phyloP scores from a whole-genome alignment of 2,113 vertebrate species.

The Pipra filicauda region DNA sequence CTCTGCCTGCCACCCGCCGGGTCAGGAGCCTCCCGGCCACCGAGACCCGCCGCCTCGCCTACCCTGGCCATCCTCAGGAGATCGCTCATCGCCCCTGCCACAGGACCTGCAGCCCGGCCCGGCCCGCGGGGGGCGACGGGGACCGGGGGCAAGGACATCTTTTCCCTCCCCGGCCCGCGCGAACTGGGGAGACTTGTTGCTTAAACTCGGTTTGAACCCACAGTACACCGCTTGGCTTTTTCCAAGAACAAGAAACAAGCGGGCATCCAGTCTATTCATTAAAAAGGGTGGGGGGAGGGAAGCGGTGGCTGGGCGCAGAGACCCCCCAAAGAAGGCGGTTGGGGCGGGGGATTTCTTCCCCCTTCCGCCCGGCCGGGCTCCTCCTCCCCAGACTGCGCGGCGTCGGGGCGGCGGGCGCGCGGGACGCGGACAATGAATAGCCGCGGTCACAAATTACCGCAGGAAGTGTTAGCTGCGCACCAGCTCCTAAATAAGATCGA shows the following conservation, averaged over 20 bases:
- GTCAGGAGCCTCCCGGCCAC: background rate
- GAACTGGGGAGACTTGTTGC: background rate
- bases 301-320: background rate
- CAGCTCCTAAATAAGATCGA: slow-evolving; percentile 57
- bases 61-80: background rate
- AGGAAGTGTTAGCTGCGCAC: slow-evolving; percentile 64
- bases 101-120: background rate
- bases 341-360: slow-evolving; percentile 23
- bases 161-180: background rate
- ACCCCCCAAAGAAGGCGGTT: slow-evolving; percentile 58
- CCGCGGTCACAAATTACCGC: slow-evolving; percentile 65
- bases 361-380: slow-evolving; percentile 41
- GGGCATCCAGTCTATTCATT: slow-evolving; percentile 75
- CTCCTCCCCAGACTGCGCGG: slow-evolving; percentile 82
- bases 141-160: background rate
- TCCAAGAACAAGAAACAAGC: slow-evolving; percentile 43
- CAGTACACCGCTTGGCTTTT: background rate
- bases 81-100: background rate
- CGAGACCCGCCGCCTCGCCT: background rate
- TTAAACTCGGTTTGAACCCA: background rate
- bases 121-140: no score
- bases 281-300: background rate
- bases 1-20: background rate
- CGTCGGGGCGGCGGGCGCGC: slow-evolving; percentile 76
- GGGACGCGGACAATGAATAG: slow-evolving; percentile 34